A percentile compares a stretch with the other conserved stretches of the same genome.
Conservation (phyloP, 2,888 invertebrate species). For the Trichopoda pennipes region DNA sequence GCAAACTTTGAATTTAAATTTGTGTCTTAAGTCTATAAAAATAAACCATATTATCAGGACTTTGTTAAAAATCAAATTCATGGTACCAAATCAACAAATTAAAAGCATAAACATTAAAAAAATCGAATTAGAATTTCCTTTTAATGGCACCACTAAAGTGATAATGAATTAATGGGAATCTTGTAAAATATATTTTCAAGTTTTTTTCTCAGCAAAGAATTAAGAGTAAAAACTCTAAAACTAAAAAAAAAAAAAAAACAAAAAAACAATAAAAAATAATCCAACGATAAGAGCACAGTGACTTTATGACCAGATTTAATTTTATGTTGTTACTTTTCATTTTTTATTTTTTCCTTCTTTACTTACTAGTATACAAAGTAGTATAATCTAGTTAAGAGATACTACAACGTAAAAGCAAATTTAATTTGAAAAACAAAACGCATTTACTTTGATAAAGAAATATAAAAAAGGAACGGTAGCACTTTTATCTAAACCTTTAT, state of each 20-base stretch:
- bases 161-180: slow-evolving; percentile 56
- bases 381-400: slow-evolving; percentile 32
- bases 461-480: background rate
- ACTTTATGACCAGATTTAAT: slow-evolving; percentile 56
- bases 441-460: background rate
- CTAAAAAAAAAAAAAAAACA: too few species aligned
- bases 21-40: too few species aligned
- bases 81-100: background rate
- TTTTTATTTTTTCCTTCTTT: background rate
- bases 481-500: background rate
- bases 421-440: background rate
- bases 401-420: background rate
- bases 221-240: slow-evolving; percentile 9
- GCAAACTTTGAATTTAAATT: too few species aligned
- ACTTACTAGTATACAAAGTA: slow-evolving; percentile 8
- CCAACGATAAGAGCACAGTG: background rate
- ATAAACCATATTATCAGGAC: too few species aligned
- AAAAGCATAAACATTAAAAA: slow-evolving; percentile 19
- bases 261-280: too few species aligned
- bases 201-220: slow-evolving; percentile 9
- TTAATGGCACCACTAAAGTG: slow-evolving; percentile 59
- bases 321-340: slow-evolving; percentile 32
- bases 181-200: slow-evolving; percentile 6
- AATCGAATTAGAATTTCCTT: slow-evolving; percentile 58
- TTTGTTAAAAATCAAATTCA: background rate